Evolutionary conservation across 2,113 vertebrate genomes (phyloP), one percentile per base, ranked within the genome.

Genomic region (Oxyruncus cristatus): DNA sequence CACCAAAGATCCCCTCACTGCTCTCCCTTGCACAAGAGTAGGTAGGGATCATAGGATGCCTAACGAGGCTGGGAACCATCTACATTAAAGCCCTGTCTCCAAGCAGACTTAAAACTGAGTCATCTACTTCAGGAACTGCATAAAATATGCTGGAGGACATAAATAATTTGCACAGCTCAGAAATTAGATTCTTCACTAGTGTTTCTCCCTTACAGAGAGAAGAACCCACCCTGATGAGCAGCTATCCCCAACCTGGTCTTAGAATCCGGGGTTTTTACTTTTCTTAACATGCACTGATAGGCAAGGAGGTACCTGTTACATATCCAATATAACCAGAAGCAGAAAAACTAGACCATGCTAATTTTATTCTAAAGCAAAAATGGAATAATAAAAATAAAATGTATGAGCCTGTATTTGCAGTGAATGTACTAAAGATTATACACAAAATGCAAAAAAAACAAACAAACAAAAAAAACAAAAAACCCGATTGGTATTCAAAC

Each of bases 61-160:
- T 70, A 82, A 49, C 0, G 0, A 93, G 77, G 42, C 66, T 90
- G 80, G 50, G 41, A 96, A 10, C 19, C 50, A 65, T 73, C 71
- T 71, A 47, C 79, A 37, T 86, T 84, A 91, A 88, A 75, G 12
- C 28, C 4, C 21, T 74, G 53, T 70, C 92, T 92, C 85, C 50
- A 84, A 77, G 78, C 75, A 96, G 78, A 77, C 59, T 90, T 83
- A 63, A 95, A 93, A 88, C 67, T 89, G 79, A 95, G 86, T 90
- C 90, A 80, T 79, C 85, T 80, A 12, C 72, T 83, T 76, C 63
- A 86, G 66, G 32, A 88, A 67, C 72, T 59, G 44, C 82, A 88
- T 92, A 94, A 90, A 90, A 95, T 73, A 88, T 92, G 72, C 70
- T 85, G 78, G 47, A 95, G 71, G 58, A 70, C 71, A 90, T 96